Conservation (phyloP, 2,113 vertebrate species). For the Podarcis muralis region DNA sequence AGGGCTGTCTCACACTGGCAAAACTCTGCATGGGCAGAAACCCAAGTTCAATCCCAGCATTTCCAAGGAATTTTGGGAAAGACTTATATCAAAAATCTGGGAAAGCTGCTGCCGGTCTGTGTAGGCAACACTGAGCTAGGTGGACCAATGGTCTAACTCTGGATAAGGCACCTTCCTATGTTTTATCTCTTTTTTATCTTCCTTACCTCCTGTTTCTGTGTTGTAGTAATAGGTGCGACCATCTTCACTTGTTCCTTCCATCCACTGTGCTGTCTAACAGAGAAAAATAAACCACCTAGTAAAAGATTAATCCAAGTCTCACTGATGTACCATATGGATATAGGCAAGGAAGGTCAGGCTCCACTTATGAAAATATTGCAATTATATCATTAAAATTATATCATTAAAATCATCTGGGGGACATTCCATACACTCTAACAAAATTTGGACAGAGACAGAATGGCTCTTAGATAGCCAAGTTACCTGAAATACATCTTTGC, state of each 20-base stretch:
- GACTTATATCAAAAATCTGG: too few relatives aligned
- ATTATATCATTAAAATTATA: too few relatives aligned
- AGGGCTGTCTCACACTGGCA: too few relatives aligned
- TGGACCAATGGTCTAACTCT: too few relatives aligned
- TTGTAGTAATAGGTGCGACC: slow-evolving; percentile 94
- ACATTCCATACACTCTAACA: neutral
- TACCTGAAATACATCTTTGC: neutral
- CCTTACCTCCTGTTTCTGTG: slow-evolving; percentile 87
- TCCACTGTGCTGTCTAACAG: slow-evolving; percentile 77
- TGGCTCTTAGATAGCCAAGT: neutral
- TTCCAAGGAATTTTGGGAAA: too few relatives aligned
- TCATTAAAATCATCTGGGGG: neutral
- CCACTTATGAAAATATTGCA: neutral
- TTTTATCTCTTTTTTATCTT: neutral
- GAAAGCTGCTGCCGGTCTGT: too few relatives aligned
- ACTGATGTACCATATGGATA: neutral
- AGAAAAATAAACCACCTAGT: neutral
- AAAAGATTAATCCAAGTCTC: slow-evolving; percentile 9
- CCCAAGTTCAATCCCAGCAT: too few relatives aligned
- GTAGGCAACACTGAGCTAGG: too few relatives aligned
- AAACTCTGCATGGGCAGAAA: too few relatives aligned
- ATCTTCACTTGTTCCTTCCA: slow-evolving; percentile 88
- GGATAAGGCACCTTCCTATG: neutral
- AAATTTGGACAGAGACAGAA: neutral
- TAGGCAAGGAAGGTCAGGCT: neutral